Evolutionary conservation across 2,888 invertebrate genomes (phyloP), one percentile per base, ranked within the genome.

Genomic region (Volucella bombylans): DNA sequence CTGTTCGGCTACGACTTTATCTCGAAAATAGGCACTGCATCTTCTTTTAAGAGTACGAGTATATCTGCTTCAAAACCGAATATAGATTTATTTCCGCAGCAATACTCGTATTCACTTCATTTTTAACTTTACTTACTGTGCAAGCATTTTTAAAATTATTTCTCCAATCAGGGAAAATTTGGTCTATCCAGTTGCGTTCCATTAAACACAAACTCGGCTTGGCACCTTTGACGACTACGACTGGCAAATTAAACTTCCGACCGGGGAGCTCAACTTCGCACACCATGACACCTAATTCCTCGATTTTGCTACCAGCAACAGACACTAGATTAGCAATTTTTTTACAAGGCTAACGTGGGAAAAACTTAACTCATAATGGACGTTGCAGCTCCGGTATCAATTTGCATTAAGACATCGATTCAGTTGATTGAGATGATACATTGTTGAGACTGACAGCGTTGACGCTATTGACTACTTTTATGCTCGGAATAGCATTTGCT

Each of bases 171-270:
- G n/a, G n/a, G n/a, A 23, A 23, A 23, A 23, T n/a, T n/a, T n/a
- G 23, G 23, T 23, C 23, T 23, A 4, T 23, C 4, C 31, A 4
- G 6, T 31, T 6, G 6, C 31, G 31, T 6, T 0, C 31, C 6
- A 31, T 31, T 31, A 31, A 31, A 18, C 43, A 11, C 15, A 18
- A 15, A 8, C 12, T 61, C 6, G 61, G 31, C 4, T 45, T 45
- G 10, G 47, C 3, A 45, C 61, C 61, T 45, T 61, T 45, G 23
- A 61, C 23, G 4, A 45, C 61, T 23, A 62, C 43, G 4, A 59
- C 1, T 4, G n/a, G 4, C 8, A 31, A 31, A 31, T 31, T 31
- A 57, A 41, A 39, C 8, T 14, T 14, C 11, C 15, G 38, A 43
- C 57, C 43, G 10, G 57, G 8, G 41, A 57, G 41, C 14, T 41